These are phyloP conservation scores for Dynastes tityus DNA, from an alignment of 2,888 invertebrate genomes.

Conservation along the genomic window DNA sequence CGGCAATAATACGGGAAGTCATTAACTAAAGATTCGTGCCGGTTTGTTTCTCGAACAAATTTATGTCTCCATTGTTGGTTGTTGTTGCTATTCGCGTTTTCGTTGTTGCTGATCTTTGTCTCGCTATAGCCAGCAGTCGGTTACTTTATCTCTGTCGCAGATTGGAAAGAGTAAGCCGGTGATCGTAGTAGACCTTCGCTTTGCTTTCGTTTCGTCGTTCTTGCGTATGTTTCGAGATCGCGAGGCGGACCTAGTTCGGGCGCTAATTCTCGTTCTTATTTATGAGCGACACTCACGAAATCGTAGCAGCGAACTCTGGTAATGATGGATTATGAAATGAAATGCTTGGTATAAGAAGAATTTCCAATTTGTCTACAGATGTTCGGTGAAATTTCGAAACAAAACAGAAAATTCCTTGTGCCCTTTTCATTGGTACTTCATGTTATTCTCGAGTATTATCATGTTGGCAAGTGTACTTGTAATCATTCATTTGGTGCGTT, in stretches of 20 bases:
- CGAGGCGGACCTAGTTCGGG: constrained; percentile 4
- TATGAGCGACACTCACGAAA: constrained; percentile 35
- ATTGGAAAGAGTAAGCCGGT: no score
- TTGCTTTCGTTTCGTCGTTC: constrained; percentile 1
- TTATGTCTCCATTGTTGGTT: constrained; percentile 41
- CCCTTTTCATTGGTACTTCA: no score
- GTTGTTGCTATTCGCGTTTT: not conserved
- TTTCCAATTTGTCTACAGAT: no score
- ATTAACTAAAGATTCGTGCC: constrained; percentile 43
- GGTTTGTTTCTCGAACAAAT: constrained; percentile 43
- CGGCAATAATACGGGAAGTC: constrained; percentile 32
- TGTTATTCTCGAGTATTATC: no score
- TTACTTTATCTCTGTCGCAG: not conserved
- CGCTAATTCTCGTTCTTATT: constrained; percentile 30
- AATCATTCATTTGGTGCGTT: no score
- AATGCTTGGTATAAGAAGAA: not conserved
- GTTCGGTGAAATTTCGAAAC: no score
- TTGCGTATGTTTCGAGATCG: not conserved
- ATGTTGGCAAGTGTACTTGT: no score
- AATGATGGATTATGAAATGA: not conserved
- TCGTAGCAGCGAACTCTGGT: not conserved
- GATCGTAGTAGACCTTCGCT: not conserved
- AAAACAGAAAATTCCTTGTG: no score
- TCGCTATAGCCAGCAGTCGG: not conserved
- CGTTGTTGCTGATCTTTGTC: not conserved